Percentiles rank a stretch among this genome's conserved stretches.
phyloP scores from a whole-genome alignment of 2,113 vertebrate genomes.

The Cacatua alba region DNA sequence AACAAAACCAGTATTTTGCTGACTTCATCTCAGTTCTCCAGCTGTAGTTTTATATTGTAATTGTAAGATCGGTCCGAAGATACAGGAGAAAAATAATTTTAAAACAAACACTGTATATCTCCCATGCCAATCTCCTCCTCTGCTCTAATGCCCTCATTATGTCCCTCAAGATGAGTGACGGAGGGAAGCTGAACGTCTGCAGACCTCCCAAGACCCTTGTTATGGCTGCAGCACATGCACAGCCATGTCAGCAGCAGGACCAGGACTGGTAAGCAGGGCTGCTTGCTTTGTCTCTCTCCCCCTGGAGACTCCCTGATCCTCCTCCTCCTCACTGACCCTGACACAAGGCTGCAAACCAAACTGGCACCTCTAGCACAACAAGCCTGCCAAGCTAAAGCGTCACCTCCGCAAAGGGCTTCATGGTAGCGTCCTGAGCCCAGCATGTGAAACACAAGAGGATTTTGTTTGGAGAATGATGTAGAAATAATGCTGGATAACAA shows the following conservation, averaged over 20 bases:
- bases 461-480: conserved; percentile 8
- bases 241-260: neutral
- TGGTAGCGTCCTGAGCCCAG: neutral
- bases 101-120: neutral
- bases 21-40: neutral
- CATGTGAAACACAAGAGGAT: neutral
- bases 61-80: neutral
- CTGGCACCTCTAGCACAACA: neutral
- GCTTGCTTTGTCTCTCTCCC: neutral
- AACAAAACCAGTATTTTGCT: neutral
- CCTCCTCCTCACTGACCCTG: neutral
- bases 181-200: neutral
- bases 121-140: neutral
- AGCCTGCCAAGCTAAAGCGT: neutral
- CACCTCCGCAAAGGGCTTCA: neutral
- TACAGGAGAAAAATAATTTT: neutral
- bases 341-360: neutral
- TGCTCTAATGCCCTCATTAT: neutral
- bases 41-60: neutral
- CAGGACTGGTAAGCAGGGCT: neutral
- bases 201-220: neutral
- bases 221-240: accelerated
- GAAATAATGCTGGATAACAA: conserved; percentile 23
- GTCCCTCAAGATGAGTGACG: neutral
- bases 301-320: neutral